Base-by-base conservation (phyloP, 2,888 invertebrate genomes). In the Encarsia formosa region DNA sequence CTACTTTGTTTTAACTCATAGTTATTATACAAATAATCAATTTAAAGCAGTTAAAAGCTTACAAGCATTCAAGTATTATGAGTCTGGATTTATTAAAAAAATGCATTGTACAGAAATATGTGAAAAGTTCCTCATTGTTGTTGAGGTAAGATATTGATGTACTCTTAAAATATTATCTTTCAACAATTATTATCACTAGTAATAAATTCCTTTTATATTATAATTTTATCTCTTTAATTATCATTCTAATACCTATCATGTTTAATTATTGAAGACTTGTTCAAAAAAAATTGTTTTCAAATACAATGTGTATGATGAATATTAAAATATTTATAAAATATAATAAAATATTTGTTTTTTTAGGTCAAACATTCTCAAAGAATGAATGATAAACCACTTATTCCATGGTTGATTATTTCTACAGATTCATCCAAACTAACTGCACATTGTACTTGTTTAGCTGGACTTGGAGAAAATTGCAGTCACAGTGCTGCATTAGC, bases 341-440 rank as follows among this genome's bases (percentile, higher is more conserved):
- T n/a, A 8, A 26, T 5, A 31, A 4, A 43, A 3, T 43, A 19
- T 23, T 23, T 13, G 13, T 22, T 34, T n/a, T 5, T 34, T 4
- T 37, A 45, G 37, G 46, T 46, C 5, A 46, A 29, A 23, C 29
- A 46, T 24, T 46, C 38, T 15, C 46, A 46, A 20, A 18, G 15
- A n/a, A 16, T 37, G 16, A 37, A 23, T 23, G 26, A 16, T 16
- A 23, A n/a, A 16, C 18, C 29, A 24, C 16, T 38, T n/a, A 9
- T 15, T 4, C 35, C 38, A 37, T 46, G 46, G 46, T 6, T 38
- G 3, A 37, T 46, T 26, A 11, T 46, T 18, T 6, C 5, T 4
- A 4, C n/a, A 4, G 29, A 46, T 29, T 24, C 24, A 4, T 38
- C 38, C 13, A 38, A 38, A 15, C 2, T 11, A 5, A 29, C 18